phyloP scores from a whole-genome alignment of 2,797 vertebrate genomes.

The Dromococcyx pavoninus region DNA sequence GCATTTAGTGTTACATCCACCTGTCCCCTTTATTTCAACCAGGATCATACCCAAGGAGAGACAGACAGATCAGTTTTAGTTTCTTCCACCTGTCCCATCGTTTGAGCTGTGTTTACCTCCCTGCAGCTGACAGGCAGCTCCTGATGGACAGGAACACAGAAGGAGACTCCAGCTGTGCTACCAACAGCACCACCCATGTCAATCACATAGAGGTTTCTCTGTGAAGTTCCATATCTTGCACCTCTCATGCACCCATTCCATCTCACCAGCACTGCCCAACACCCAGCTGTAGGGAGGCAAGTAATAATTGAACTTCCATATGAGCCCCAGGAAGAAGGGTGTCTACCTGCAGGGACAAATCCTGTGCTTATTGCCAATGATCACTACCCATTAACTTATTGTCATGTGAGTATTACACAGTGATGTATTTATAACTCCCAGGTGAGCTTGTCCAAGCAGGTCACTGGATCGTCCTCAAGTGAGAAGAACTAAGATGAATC shows the following conservation, averaged over 20 bases:
- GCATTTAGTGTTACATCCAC: neutral
- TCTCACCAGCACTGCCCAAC: neutral
- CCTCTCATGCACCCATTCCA: neutral
- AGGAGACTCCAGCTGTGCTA: neutral
- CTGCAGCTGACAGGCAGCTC: neutral
- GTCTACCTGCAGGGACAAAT: slow-evolving; percentile 31
- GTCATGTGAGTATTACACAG: neutral
- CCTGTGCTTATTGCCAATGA: neutral
- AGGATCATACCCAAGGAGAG: neutral
- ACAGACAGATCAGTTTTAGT: neutral
- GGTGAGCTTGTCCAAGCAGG: slow-evolving; percentile 57
- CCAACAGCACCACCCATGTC: neutral
- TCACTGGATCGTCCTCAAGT: slow-evolving; percentile 29
- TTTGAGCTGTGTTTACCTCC: neutral
- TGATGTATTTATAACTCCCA: slow-evolving; percentile 7
- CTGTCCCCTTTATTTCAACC: neutral
- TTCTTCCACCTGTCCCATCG: neutral
- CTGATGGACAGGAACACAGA: neutral
- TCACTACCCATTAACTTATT: neutral
- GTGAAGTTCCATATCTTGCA: neutral
- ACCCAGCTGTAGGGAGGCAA: neutral
- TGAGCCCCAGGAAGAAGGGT: neutral
- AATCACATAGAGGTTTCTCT: neutral
- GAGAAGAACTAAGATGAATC: slow-evolving; percentile 30
- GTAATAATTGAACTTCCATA: neutral